Conservation (phyloP, 1,140 invertebrate species). For the Chymomyza costata region DNA sequence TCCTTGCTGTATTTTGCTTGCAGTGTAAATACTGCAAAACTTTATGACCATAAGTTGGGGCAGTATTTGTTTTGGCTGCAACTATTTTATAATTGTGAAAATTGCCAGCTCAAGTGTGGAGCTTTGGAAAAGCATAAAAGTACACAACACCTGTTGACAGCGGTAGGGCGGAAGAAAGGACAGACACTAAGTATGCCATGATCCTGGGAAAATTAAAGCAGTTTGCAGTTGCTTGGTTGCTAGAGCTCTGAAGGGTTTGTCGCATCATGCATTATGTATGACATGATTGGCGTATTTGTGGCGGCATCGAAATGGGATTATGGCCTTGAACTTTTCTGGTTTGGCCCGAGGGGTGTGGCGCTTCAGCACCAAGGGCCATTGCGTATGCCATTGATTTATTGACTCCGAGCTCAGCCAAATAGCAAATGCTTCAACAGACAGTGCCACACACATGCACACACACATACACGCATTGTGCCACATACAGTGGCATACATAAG, state of each 20-base stretch:
- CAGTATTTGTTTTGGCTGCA: slow-evolving; percentile 42
- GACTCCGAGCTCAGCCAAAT: slow-evolving; percentile 42
- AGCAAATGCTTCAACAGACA: too few relatives aligned
- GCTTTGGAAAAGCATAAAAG: too few relatives aligned
- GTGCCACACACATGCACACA: too few relatives aligned
- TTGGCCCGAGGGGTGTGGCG: slow-evolving; percentile 10
- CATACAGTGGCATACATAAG: too few relatives aligned
- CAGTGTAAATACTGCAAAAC: neutral
- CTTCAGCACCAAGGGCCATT: slow-evolving; percentile 23
- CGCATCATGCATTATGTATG: slow-evolving; percentile 55
- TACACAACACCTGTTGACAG: too few relatives aligned
- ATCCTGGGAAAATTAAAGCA: slow-evolving; percentile 37
- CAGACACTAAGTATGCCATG: slow-evolving; percentile 20
- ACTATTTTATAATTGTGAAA: slow-evolving; percentile 61
- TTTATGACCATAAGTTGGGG: slow-evolving; percentile 19
- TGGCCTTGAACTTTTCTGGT: slow-evolving; percentile 60
- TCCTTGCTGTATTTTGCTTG: slow-evolving; percentile 22
- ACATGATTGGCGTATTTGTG: slow-evolving; percentile 67
- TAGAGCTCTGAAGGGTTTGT: slow-evolving; percentile 4
- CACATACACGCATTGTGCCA: too few relatives aligned
- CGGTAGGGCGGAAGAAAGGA: neutral
- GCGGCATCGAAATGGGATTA: slow-evolving; percentile 63
- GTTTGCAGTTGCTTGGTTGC: slow-evolving; percentile 12
- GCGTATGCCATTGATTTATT: slow-evolving; percentile 67
- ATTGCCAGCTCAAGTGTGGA: neutral